A percentile compares a stretch with the other conserved stretches of the same genome.
These are phyloP conservation scores for Ranitomeya variabilis DNA, from an alignment of 2,113 vertebrate genomes.

Conservation along the genomic window DNA sequence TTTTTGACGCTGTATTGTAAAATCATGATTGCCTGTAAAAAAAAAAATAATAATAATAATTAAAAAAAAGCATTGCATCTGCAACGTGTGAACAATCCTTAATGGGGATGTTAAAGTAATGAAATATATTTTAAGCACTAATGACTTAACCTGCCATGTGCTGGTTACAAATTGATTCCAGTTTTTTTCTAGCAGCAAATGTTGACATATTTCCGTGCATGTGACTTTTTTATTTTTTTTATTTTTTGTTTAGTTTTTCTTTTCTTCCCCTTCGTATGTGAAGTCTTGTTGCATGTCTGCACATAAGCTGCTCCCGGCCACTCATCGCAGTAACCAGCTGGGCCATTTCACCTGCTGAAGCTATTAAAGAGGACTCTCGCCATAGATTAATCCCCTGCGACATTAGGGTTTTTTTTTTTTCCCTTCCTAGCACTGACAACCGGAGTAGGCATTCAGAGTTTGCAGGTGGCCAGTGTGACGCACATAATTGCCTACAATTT, in stretches of 20 bases:
- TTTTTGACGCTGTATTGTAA: too few relatives aligned
- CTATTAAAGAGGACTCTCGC: slow-evolving; percentile 87
- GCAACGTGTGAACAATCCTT: too few relatives aligned
- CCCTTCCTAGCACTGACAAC: slow-evolving; percentile 87
- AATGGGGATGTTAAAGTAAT: too few relatives aligned
- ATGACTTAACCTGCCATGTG: background rate
- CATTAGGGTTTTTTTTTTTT: slow-evolving; percentile 69
- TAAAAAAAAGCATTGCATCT: too few relatives aligned
- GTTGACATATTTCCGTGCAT: background rate
- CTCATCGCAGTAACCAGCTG: slow-evolving; percentile 99
- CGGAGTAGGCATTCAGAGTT: slow-evolving; percentile 98
- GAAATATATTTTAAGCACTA: background rate
- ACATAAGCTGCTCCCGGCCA: slow-evolving; percentile 89
- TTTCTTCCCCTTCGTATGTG: slow-evolving; percentile 67
- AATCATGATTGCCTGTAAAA: too few relatives aligned
- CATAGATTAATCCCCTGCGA: slow-evolving; percentile 86
- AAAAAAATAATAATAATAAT: too few relatives aligned
- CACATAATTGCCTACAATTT: slow-evolving; percentile 99
- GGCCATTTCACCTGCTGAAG: slow-evolving; percentile 99
- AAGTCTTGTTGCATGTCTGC: slow-evolving; percentile 83
- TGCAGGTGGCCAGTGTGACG: slow-evolving; percentile 99
- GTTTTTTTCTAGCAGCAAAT: background rate
- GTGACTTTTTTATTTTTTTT: background rate
- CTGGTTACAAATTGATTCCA: background rate
- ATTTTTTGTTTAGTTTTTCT: background rate